Percentiles rank a stretch among this genome's conserved stretches.
Evolutionary conservation across 2,797 vertebrate species (phyloP).

Genomic region (Clarias platycephalus): DNA sequence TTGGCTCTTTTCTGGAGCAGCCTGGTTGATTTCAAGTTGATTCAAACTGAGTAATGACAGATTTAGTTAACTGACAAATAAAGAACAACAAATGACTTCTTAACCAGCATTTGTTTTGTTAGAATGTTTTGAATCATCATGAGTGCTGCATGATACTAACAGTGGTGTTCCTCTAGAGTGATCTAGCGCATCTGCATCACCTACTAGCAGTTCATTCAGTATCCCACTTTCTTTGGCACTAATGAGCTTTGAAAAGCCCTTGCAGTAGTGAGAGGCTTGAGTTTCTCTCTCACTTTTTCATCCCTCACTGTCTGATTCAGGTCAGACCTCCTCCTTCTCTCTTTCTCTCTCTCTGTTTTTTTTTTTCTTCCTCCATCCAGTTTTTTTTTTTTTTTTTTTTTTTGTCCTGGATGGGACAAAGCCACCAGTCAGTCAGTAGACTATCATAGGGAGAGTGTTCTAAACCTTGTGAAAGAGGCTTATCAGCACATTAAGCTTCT

Average conservation of each 20-base stretch:
- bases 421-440: constrained; percentile 62
- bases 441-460: constrained; percentile 60
- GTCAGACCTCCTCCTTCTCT: not conserved
- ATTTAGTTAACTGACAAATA: not conserved
- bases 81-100: not conserved
- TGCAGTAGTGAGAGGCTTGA: not conserved
- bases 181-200: not conserved
- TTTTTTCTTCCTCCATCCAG: not conserved
- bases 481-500: constrained; percentile 69
- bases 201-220: not conserved
- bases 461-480: constrained; percentile 67
- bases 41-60: not conserved
- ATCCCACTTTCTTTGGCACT: constrained; percentile 12
- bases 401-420: constrained; percentile 63
- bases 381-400: constrained; percentile 25
- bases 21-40: not conserved
- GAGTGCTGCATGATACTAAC: not conserved
- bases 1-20: not conserved
- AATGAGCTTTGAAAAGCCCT: constrained; percentile 23
- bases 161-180: not conserved
- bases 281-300: not conserved
- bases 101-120: not conserved
- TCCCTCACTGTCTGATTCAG: not conserved
- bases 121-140: not conserved
- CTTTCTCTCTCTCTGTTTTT: not conserved